A percentile compares a stretch with the other conserved stretches of the same genome.
Conservation (phyloP, 2,113 vertebrate genomes). For the Macrotis lagotis region DNA sequence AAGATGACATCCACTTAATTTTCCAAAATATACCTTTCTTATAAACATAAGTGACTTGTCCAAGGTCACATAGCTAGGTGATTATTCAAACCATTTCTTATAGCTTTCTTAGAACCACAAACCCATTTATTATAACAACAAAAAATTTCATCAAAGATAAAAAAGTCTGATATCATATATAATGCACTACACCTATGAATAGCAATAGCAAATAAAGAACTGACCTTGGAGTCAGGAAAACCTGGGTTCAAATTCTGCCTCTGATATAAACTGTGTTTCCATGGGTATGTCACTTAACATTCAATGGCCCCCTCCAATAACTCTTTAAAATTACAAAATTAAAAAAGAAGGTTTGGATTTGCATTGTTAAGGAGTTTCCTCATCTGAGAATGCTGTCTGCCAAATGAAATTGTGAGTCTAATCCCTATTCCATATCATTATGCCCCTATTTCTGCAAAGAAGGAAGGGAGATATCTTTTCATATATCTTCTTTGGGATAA, state of each 20-base stretch:
- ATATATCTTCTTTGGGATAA: background rate
- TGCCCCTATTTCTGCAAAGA: background rate
- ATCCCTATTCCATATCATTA: background rate
- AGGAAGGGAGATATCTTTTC: background rate
- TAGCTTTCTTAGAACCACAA: no score
- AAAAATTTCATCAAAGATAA: background rate
- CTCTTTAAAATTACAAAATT: background rate
- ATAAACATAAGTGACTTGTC: no score
- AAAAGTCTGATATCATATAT: background rate
- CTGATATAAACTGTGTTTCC: background rate
- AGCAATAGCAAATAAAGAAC: background rate
- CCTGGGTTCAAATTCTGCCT: background rate
- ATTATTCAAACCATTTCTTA: no score
- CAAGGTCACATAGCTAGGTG: no score
- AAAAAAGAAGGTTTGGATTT: background rate
- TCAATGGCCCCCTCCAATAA: background rate
- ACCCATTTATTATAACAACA: background rate
- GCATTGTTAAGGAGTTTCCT: background rate
- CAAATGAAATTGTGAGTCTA: background rate
- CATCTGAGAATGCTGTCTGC: background rate
- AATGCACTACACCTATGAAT: background rate
- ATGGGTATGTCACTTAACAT: background rate
- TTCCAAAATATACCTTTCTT: background rate
- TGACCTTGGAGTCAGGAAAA: background rate
- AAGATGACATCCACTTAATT: background rate